phyloP scores from a whole-genome alignment of 2,113 vertebrate species.

The Carassius gibelio region DNA sequence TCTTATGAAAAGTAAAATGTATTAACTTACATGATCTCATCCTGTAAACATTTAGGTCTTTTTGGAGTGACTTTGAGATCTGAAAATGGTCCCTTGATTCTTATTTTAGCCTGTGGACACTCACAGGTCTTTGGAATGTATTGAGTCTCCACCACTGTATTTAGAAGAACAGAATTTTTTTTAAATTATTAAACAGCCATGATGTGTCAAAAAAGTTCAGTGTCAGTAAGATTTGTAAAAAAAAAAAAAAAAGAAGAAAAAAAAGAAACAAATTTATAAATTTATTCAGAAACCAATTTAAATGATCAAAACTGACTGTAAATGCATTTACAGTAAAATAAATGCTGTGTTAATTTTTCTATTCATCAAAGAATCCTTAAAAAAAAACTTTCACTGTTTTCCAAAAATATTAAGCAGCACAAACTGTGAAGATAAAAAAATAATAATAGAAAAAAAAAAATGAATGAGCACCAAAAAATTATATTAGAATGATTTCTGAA shows the following conservation, averaged over 20 bases:
- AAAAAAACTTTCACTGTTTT: background rate
- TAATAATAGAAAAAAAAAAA: too few species aligned
- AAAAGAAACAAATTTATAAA: background rate
- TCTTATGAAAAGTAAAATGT: background rate
- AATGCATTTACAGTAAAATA: background rate
- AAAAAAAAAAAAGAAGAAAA: too few species aligned
- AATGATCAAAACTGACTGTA: background rate
- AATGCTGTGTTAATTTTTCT: background rate
- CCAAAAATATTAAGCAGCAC: too few species aligned
- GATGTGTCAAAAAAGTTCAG: background rate
- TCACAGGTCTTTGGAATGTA: slow-evolving; percentile 71
- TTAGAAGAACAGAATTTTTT: background rate
- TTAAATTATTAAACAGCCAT: background rate
- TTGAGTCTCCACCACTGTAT: slow-evolving; percentile 55
- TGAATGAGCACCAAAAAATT: background rate
- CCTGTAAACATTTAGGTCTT: slow-evolving; percentile 61
- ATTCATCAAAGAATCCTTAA: background rate
- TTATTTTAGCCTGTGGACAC: slow-evolving; percentile 53
- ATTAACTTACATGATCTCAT: slow-evolving; percentile 73
- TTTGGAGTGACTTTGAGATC: slow-evolving; percentile 58
- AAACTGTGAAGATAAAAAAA: too few species aligned
- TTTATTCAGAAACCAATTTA: background rate
- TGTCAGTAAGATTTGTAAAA: background rate
- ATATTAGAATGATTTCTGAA: background rate
- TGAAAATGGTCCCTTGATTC: slow-evolving; percentile 58